These are phyloP conservation scores for Allolobophora icterica DNA, from an alignment of 2,888 invertebrate genomes.

Conservation along the genomic window DNA sequence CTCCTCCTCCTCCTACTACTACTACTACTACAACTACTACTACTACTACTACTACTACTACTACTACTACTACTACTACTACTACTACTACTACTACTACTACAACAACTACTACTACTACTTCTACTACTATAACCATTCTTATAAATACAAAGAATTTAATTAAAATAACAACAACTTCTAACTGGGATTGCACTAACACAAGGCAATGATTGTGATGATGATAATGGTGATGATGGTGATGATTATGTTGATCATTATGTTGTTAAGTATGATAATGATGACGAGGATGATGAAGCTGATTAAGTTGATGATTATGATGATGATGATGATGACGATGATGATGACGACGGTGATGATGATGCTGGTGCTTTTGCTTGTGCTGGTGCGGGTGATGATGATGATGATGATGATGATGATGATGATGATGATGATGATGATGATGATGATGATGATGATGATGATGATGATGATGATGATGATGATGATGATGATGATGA, in stretches of 20 bases:
- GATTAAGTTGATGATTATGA: constrained; percentile 44
- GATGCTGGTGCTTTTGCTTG: too few species aligned
- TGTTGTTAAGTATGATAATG: too few species aligned
- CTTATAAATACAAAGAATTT: too few species aligned
- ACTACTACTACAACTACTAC: too few species aligned
- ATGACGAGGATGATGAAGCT: constrained; percentile 36
- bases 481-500: constrained; percentile 25
- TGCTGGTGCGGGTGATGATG: constrained; percentile 39
- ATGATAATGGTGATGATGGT: constrained; percentile 24
- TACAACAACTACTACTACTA: too few species aligned
- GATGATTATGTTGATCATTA: constrained; percentile 32
- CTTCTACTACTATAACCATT: too few species aligned
- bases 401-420: constrained; percentile 41
- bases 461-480: too few species aligned
- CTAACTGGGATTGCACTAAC: background rate
- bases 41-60: too few species aligned
- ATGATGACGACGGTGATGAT: constrained; percentile 36
- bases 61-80: too few species aligned
- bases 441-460: constrained; percentile 28
- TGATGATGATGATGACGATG: constrained; percentile 38
- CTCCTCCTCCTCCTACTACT: too few species aligned
- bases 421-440: constrained; percentile 40
- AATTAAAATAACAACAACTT: too few species aligned
- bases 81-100: too few species aligned
- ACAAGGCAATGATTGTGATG: background rate